Base-by-base conservation (phyloP, 2,797 vertebrate genomes). In the Dipus sagitta region DNA sequence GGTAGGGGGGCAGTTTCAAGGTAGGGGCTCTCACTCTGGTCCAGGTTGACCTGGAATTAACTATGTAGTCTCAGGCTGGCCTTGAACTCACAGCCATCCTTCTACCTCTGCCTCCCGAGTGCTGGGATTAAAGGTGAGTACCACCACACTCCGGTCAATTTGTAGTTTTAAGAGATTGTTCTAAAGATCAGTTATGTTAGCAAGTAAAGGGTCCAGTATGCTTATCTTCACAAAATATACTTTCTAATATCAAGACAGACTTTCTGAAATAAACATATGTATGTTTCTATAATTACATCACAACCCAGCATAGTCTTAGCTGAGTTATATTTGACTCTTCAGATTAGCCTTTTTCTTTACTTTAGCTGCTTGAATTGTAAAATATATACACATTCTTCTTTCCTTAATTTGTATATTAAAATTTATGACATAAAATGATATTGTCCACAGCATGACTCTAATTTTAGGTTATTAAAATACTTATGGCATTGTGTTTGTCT, bases 391-490 rank as follows among this genome's bases (percentile, higher is more conserved):
- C 26, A 38, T 67, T 5, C 90, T 65, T 88, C 1, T 85, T 84
- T 86, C 65, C 62, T 78, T 80, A n/a, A 72, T 74, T 88, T 92
- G 76, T 38, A 77, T 85, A 70, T 96, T 93, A 92, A 86, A 80
- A 38, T n/a, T 91, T 15, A 91, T 78, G 23, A 20, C 23, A 88
- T 85, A 28, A 24, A 90, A 85, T 54, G 79, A 60, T 42, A 68
- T 26, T 65, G 26, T 65, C 11, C 30, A 20, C 3, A 88, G 62
- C 18, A 64, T 52, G 54, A 74, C 32, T 83, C 30, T 84, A 30
- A 71, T 92, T 91, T 93, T 84, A 79, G 84, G 81, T 67, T 90
- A 86, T 70, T 18, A 85, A 87, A 86, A 77, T 38, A 64, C 30
- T 64, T 75, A 67, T 1, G 47, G 11, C 83, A 71, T 68, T 93